phyloP scores from a whole-genome alignment of 2,113 vertebrate species.

The Ptilorrhoa leucosticta region DNA sequence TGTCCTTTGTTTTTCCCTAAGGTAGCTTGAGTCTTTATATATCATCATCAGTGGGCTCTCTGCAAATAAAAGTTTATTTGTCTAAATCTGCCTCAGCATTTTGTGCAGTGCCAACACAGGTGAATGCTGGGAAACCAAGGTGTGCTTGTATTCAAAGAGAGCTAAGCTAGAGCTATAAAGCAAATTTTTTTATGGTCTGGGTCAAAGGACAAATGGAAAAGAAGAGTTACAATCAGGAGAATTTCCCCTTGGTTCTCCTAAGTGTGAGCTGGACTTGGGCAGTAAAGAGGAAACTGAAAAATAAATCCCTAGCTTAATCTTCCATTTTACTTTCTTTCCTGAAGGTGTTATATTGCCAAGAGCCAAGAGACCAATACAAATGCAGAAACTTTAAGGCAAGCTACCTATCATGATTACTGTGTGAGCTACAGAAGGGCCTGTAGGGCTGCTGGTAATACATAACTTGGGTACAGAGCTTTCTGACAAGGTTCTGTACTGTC shows the following conservation, averaged over 20 bases:
- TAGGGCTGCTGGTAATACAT: not conserved
- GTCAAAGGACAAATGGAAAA: not conserved
- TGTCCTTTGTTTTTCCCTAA: not conserved
- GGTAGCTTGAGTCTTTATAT: not conserved
- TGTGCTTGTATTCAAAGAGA: not conserved
- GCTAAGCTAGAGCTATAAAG: not conserved
- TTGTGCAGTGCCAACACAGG: not conserved
- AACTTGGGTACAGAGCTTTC: not conserved
- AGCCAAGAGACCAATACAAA: not conserved
- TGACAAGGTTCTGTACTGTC: not conserved
- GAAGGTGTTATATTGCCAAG: not conserved
- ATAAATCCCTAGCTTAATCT: not conserved
- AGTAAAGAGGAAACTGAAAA: not conserved
- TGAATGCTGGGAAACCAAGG: not conserved
- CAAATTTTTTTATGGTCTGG: not conserved
- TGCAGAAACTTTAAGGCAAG: not conserved
- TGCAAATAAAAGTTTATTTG: not conserved
- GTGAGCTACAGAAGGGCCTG: not conserved
- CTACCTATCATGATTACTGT: not conserved
- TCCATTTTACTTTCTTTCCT: not conserved
- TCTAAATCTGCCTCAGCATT: not conserved
- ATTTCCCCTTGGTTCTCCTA: not conserved
- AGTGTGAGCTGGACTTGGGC: not conserved
- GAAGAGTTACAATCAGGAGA: not conserved
- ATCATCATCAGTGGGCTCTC: not conserved